Evolutionary conservation across 2,888 invertebrate species (phyloP), one percentile per base, ranked within the genome.

Genomic region (Xylophagus ater): DNA sequence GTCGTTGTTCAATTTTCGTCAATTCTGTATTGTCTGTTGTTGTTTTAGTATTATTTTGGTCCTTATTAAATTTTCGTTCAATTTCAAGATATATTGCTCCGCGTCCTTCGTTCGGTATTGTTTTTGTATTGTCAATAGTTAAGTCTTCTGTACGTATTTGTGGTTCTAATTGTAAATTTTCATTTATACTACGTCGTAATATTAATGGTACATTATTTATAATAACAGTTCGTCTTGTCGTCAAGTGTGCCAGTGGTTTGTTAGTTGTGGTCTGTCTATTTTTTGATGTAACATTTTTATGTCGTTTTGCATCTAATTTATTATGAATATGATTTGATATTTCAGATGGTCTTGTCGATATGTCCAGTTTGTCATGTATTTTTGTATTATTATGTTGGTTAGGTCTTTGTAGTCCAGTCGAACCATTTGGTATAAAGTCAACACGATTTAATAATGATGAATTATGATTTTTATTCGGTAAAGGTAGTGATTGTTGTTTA

Each of bases 291-390:
- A 15, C 3, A 13, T 26, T 24, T 15, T 33, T 39, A 9, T 43
- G 47, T 24, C 40, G 45, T 8, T 34, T 32, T 3, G 24, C 43
- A 10, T 54, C 52, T 14, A 39, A 17, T 37, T 15, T 36, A 12
- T 33, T 41, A 23, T 37, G 34, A 37, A 12, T 14, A 38, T 56
- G 51, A 46, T 62, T 59, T n/a, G n/a, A n/a, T n/a, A n/a, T n/a
- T 41, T 51, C 49, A 17, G 47, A 48, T 37, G 53, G 49, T 43
- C 53, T 53, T 43, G 36, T 36, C 10, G 33, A 13, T 1, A 75
- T 66, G 65, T 75, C 75, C 38, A 76, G 66, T 69, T 76, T 76
- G 57, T 74, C 74, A 49, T 70, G 72, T 32, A 75, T 68, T 43
- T 60, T 64, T n/a, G 53, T 53, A 7, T 45, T 40, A 23, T 54